Base-by-base conservation (phyloP, 2,888 invertebrate genomes). In the Pardosa pseudoannulata region DNA sequence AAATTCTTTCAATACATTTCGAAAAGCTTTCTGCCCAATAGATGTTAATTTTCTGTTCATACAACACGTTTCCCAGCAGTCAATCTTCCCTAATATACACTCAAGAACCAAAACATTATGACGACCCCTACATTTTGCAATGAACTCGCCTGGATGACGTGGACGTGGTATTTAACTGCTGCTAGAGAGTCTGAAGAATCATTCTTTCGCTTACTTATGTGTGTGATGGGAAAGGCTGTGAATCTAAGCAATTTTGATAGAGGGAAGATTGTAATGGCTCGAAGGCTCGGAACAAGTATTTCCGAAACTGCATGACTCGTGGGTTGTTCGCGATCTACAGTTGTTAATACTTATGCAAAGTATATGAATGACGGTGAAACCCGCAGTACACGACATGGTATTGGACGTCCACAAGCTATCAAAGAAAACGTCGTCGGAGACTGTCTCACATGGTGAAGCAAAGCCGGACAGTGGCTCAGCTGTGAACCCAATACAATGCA, bases 401-500 rank as follows among this genome's bases (percentile, higher is more conserved):
- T 64, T 64, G 27, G 1, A 28, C 64, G 64, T 27, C 64, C 29
- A 27, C 29, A 28, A 0, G 11, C 19, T 28, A 28, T 64, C 28
- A 64, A 64, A 7, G 23, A 64, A 28, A 19, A 27, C 28, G 64
- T 0, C 64, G 3, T 64, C 28, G 64, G 64, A 28, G 64, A 28
- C 64, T 28, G n/a, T 27, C 23, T 16, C 28, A 7, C 7, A 0
- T 28, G 28, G 64, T 64, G 28, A 23, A 64, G 64, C 28, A 64
- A 64, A 64, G 1, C 19, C 28, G 64, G 28, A 23, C 28, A 64
- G 16, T 64, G 64, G 64, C 64, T 64, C 64, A 64, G 29, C 16
- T 64, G 64, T 19, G 11, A 64, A 23, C 64, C 64, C 23, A 64
- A 11, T 64, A 64, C 64, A 64, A 64, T 64, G 64, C 64, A 13